Conservation (phyloP, 2,113 vertebrate species). For the Mohoua ochrocephala region DNA sequence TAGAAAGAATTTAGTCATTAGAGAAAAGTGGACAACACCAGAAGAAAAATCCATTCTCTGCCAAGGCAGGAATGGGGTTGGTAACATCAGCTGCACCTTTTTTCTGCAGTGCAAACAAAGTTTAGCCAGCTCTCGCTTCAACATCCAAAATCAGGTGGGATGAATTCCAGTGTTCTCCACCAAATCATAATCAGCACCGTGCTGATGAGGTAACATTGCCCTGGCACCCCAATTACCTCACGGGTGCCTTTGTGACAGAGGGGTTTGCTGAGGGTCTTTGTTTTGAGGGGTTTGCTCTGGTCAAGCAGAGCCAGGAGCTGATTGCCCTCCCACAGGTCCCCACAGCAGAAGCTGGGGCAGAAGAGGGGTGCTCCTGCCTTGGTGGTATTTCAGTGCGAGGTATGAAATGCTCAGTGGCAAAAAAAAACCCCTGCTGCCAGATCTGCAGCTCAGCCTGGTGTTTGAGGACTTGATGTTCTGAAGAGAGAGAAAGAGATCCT, state of each 20-base stretch:
- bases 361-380: neutral
- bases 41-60: neutral
- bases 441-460: neutral
- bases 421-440: neutral
- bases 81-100: neutral
- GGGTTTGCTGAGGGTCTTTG: accelerated
- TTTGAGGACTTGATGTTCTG: neutral
- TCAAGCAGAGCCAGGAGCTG: neutral
- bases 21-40: neutral
- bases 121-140: neutral
- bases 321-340: neutral
- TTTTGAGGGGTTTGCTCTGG: neutral
- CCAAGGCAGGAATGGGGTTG: neutral
- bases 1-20: neutral
- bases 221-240: neutral
- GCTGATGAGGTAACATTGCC: neutral
- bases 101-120: neutral
- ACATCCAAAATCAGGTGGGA: neutral
- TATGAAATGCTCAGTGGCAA: neutral
- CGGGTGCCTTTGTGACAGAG: neutral
- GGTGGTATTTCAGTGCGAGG: neutral
- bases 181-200: neutral
- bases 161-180: neutral
- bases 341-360: neutral
- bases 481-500: neutral